phyloP scores from a whole-genome alignment of 53 echinoderm and acorn worm species.

The Glandiceps talaboti region DNA sequence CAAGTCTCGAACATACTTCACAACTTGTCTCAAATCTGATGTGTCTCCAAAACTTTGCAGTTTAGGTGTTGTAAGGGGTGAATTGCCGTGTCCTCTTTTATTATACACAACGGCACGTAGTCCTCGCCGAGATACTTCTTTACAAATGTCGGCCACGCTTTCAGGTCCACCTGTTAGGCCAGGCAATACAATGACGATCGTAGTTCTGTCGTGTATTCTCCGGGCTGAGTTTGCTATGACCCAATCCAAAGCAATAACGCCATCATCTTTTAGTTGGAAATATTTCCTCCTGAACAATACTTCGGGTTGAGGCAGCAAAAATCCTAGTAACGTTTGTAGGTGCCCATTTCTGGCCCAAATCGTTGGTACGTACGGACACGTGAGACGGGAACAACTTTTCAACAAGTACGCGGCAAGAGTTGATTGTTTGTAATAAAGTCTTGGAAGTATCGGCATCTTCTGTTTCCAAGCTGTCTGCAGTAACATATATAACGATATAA shows the following conservation, averaged over 20 bases:
- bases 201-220: not conserved
- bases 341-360: conserved; percentile 37
- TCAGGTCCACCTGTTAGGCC: conserved; percentile 23
- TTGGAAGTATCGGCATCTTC: conserved; percentile 17
- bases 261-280: conserved; percentile 39
- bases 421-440: conserved; percentile 33
- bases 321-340: conserved; percentile 25
- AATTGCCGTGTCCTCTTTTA: conserved; percentile 52
- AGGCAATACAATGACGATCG: conserved; percentile 44
- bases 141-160: conserved; percentile 30
- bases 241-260: conserved; percentile 47
- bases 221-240: conserved; percentile 13
- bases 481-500: not conserved
- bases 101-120: conserved; percentile 70
- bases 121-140: conserved; percentile 24
- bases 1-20: conserved; percentile 36
- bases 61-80: conserved; percentile 61
- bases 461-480: not conserved
- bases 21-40: conserved; percentile 62
- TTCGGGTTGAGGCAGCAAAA: conserved; percentile 14
- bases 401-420: conserved; percentile 23
- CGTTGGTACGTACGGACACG: conserved; percentile 28
- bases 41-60: conserved; percentile 70
- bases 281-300: conserved; percentile 25
- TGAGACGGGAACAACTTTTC: conserved; percentile 31